Base-by-base conservation (phyloP, 2,797 vertebrate species). In the Fistularia commersonii region DNA sequence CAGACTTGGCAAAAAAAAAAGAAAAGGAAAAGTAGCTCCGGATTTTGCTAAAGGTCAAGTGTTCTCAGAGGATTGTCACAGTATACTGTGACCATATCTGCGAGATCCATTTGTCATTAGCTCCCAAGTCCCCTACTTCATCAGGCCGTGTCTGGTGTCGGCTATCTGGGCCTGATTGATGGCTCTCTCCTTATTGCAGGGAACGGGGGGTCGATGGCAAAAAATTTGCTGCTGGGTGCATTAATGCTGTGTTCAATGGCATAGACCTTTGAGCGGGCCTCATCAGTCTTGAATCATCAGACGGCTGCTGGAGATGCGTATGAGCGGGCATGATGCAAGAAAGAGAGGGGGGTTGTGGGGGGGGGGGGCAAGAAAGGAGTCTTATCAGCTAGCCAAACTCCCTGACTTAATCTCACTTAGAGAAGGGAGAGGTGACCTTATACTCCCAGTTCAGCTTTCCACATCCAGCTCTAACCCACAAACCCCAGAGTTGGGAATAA, bases 171-270 rank as follows among this genome's bases (percentile, higher is more conserved):
- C 46, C 72, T 87, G 87, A 88, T 85, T 85, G 85, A 87, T 87
- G 84, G 81, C 74, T 81, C 64, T 75, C 74, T 83, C 78, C 79
- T 84, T 79, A 81, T 81, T 84, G 78, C 81, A 55, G 57, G 69
- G 72, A 81, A 82, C 45, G 34, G 58, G 72, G 23, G 76, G 85
- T 86, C 75, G 77, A 86, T 88, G 79, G 77, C 69, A 81, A 85
- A 86, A 87, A 86, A 84, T 87, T 76, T 86, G 86, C 86, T 87
- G 82, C 71, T 60, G 76, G 81, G 77, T 88, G 84, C 85, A 86
- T 85, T 87, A 87, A 86, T 72, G 80, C 72, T 67, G 80, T 64
- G 80, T 84, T 85, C 84, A 78, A 69, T 79, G 69, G 74, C 81
- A 70, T 51, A 80, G 74, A 87, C 84, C 83, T 88, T 82, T 87